Evolutionary conservation across 1,140 invertebrate species (phyloP), one percentile per base, ranked within the genome.

Genomic region (Diachasma alloeum): DNA sequence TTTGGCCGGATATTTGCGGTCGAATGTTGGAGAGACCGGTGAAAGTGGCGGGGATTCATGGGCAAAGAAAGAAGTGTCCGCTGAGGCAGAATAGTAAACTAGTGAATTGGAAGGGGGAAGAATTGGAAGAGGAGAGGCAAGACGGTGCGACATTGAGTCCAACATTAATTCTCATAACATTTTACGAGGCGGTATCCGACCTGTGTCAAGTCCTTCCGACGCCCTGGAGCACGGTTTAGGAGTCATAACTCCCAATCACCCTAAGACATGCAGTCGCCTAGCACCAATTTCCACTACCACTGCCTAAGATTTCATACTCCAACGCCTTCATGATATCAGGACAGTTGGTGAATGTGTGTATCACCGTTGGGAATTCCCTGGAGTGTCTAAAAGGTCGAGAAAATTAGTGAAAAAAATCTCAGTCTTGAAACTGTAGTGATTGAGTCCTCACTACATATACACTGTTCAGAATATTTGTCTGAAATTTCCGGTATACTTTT

Each of bases 111-210:
- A 68, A 71, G 46, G 5, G 37, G 26, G 22, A 37, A 15, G 44
- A 5, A 66, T 48, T 53, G 69, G 76, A 80, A 80, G 76, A 80
- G 81, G 78, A 76, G 76, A 76, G 79, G 48, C 19, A 70, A 59
- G 22, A 56, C 67, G 66, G 66, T 63, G 79, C 31, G 31, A 13
- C 46, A 71, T 66, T 48, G 75, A 63, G 67, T 37, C 77, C 76
- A 85, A 86, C 88, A 88, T 89, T 88, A 88, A 89, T 89, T 89
- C 88, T 89, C 87, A 89, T 89, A 89, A 89, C 86, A 87, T 89
- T 88, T 89, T 88, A 88, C 85, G 87, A 88, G 83, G 82, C 83
- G 86, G 84, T 88, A 88, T 87, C 87, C 87, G 87, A 89, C 85
- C 88, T 85, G 85, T 85, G 86, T 88, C 87, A 88, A 88, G 84